phyloP scores from a whole-genome alignment of 2,113 vertebrate genomes.

The Osmerus eperlanus region DNA sequence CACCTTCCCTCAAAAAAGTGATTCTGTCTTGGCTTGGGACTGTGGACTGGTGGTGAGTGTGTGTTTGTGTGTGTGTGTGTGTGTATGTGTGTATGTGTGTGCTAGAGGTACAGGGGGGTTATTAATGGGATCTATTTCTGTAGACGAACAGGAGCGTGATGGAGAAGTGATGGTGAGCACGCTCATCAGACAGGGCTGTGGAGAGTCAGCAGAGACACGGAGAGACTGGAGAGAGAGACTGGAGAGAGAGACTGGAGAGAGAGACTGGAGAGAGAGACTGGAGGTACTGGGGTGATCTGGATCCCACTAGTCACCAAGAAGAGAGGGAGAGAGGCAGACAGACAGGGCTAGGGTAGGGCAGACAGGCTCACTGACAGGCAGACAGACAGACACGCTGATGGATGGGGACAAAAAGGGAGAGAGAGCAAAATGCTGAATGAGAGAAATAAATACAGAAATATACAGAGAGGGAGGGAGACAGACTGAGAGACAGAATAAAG shows the following conservation, averaged over 20 bases:
- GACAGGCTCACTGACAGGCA: too few species aligned
- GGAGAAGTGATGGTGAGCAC: background rate
- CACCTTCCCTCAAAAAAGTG: background rate
- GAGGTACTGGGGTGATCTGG: too few species aligned
- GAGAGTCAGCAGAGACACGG: background rate
- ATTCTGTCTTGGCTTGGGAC: slow-evolving; percentile 6
- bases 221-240: background rate
- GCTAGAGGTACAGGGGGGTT: background rate
- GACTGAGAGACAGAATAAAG: too few species aligned
- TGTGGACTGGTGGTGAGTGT: background rate
- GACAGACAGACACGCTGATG: too few species aligned
- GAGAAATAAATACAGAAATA: too few species aligned
- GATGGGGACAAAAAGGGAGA: too few species aligned
- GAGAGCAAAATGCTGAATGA: too few species aligned
- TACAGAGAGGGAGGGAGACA: too few species aligned
- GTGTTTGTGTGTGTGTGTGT: background rate
- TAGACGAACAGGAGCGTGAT: slow-evolving; percentile 3
- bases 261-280: background rate
- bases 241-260: background rate
- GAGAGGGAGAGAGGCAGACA: too few species aligned
- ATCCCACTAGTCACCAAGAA: too few species aligned
- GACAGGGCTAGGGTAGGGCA: too few species aligned
- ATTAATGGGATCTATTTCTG: slow-evolving; percentile 6
- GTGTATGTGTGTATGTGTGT: background rate
- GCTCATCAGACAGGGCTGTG: background rate